These are phyloP conservation scores for Vireo griseus DNA, from an alignment of 2,797 vertebrate genomes.

Conservation along the genomic window DNA sequence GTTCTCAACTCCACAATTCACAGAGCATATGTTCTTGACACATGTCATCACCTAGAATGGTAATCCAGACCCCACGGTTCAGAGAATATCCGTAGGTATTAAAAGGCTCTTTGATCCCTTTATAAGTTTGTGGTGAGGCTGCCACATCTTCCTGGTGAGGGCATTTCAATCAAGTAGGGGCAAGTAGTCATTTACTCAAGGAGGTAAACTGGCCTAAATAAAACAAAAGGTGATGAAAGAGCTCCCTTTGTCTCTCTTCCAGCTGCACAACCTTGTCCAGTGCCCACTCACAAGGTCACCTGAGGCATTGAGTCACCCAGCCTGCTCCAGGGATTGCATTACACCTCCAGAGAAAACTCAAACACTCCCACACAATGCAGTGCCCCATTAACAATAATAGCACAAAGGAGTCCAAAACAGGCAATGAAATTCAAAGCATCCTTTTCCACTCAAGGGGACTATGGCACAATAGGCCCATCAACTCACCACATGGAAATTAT, in stretches of 20 bases:
- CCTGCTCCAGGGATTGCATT: neutral
- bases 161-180: neutral
- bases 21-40: neutral
- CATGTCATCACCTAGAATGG: neutral
- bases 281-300: neutral
- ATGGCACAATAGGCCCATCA: neutral
- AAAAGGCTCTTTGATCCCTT: neutral
- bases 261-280: neutral
- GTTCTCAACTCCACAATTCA: neutral
- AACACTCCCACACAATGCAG: neutral
- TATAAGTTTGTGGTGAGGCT: neutral
- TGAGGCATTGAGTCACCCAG: neutral
- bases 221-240: conserved; percentile 1
- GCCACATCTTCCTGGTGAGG: neutral
- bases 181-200: neutral
- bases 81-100: neutral
- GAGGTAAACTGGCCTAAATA: neutral
- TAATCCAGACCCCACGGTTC: neutral
- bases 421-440: neutral
- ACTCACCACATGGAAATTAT: neutral
- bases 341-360: neutral
- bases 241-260: neutral
- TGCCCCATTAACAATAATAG: neutral
- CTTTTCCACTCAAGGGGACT: neutral
- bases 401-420: neutral